Evolutionary conservation across 2,113 vertebrate species (phyloP).

Genomic region (Lepidothrix coronata): DNA sequence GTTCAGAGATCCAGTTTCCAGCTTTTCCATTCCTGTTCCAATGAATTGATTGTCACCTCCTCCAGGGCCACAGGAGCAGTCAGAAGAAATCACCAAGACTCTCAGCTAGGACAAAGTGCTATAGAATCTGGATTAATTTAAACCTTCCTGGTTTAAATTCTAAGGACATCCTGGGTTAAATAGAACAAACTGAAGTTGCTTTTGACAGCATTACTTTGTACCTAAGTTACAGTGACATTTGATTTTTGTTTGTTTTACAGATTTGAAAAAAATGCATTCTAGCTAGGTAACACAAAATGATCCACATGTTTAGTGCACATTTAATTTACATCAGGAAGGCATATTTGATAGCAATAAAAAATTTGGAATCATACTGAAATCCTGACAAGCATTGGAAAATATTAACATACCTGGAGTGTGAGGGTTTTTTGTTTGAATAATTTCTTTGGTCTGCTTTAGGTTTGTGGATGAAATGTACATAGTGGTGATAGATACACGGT

Average conservation of each 20-base stretch:
- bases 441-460: conserved; percentile 30
- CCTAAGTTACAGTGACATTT: background rate
- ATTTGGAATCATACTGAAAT: background rate
- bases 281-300: background rate
- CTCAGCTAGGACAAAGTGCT: background rate
- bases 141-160: background rate
- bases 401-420: background rate
- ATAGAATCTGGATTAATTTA: background rate
- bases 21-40: background rate
- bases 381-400: conserved; percentile 19
- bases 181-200: background rate
- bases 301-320: background rate
- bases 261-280: background rate
- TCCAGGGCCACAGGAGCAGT: background rate
- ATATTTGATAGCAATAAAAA: background rate
- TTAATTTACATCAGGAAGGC: background rate
- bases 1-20: background rate
- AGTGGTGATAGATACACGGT: background rate
- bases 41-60: background rate
- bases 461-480: background rate
- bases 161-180: background rate
- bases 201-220: background rate
- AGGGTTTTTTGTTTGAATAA: background rate
- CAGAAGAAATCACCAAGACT: background rate
- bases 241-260: background rate